phyloP scores from a whole-genome alignment of 2,888 invertebrate species.

The Leptinotarsa haldemani region DNA sequence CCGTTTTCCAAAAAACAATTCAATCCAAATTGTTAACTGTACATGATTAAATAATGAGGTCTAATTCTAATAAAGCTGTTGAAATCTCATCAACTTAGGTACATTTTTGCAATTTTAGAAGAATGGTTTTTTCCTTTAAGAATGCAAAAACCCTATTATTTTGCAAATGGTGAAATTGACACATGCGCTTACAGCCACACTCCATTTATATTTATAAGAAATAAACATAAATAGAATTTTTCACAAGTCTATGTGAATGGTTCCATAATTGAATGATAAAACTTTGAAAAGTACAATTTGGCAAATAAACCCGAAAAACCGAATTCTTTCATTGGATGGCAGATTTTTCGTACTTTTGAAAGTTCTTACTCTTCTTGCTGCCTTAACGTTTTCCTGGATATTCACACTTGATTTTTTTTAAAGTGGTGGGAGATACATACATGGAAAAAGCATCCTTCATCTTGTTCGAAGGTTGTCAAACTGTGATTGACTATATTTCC shows the following conservation, averaged over 20 bases:
- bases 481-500: not conserved
- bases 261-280: constrained; percentile 50
- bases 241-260: constrained; percentile 53
- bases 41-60: constrained; percentile 17
- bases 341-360: constrained; percentile 58
- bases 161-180: constrained; percentile 44
- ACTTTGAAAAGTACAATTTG: constrained; percentile 58
- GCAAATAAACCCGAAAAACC: constrained; percentile 44
- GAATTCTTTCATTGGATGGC: constrained; percentile 54
- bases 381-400: constrained; percentile 40
- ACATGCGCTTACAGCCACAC: constrained; percentile 53
- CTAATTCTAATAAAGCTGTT: constrained; percentile 19
- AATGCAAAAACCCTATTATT: constrained; percentile 7
- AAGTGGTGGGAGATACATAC: not conserved
- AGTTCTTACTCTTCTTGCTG: constrained; percentile 45
- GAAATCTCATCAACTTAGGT: constrained; percentile 9
- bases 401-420: constrained; percentile 27
- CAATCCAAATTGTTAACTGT: constrained; percentile 4
- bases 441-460: not conserved
- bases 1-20: constrained; percentile 21
- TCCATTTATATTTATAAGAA: constrained; percentile 53
- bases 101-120: not conserved
- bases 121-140: not conserved
- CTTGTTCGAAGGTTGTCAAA: not conserved
- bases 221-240: constrained; percentile 56